phyloP scores from a whole-genome alignment of 2,797 vertebrate species.

The Channa striata region DNA sequence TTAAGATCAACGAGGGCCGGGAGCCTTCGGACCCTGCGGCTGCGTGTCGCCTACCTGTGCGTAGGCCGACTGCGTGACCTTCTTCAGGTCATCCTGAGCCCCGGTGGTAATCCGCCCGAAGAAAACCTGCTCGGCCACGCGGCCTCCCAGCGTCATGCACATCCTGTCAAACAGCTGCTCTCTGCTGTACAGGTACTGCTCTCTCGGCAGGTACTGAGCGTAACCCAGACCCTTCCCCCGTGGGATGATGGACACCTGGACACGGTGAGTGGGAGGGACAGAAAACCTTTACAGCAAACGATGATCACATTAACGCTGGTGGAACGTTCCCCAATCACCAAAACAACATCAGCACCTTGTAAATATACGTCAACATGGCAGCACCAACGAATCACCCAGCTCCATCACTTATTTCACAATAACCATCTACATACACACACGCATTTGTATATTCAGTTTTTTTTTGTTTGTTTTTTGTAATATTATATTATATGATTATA shows the following conservation, averaged over 20 bases:
- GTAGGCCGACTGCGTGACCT: constrained; percentile 85
- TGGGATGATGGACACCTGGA: constrained; percentile 86
- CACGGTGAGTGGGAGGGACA: too few relatives aligned
- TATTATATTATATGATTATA: too few relatives aligned
- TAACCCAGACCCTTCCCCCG: constrained; percentile 84
- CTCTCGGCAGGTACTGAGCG: constrained; percentile 86
- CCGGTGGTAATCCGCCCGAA: constrained; percentile 83
- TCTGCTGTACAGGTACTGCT: constrained; percentile 85
- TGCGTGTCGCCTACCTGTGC: constrained; percentile 79
- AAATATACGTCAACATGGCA: too few relatives aligned
- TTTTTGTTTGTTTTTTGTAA: too few relatives aligned
- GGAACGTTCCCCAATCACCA: too few relatives aligned
- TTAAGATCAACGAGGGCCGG: neutral
- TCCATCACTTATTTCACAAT: too few relatives aligned
- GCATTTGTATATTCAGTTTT: too few relatives aligned
- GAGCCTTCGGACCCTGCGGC: neutral
- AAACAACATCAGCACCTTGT: too few relatives aligned
- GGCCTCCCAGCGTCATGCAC: constrained; percentile 87
- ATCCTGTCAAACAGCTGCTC: constrained; percentile 87
- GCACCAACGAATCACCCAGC: too few relatives aligned
- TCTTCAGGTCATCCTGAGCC: constrained; percentile 87
- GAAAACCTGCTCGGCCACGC: constrained; percentile 86
- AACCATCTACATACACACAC: too few relatives aligned
- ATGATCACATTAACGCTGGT: too few relatives aligned
- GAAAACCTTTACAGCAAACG: too few relatives aligned